phyloP scores from a whole-genome alignment of 2,888 invertebrate genomes.

The Pandemis cinnamomeana region DNA sequence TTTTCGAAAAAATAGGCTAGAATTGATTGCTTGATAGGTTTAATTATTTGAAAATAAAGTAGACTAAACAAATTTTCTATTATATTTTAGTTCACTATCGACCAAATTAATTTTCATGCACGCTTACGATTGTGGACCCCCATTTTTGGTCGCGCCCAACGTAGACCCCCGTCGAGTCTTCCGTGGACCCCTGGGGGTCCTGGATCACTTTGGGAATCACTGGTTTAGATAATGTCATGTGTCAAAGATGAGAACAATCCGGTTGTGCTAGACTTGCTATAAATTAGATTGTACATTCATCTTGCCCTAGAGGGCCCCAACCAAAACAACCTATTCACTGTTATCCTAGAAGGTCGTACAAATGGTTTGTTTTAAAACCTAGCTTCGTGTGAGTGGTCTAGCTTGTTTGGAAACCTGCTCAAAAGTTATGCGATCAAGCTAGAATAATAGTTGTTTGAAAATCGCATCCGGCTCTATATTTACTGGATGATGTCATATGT shows the following conservation, averaged over 20 bases:
- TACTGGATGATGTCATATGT: conserved; percentile 41
- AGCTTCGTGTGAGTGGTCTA: conserved; percentile 45
- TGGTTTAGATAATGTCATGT: background rate
- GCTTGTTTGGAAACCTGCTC: conserved; percentile 46
- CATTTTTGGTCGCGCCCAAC: too few species aligned
- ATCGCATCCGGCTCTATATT: conserved; percentile 46
- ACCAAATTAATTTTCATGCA: too few species aligned
- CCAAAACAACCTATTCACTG: conserved; percentile 49
- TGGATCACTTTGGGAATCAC: too few species aligned
- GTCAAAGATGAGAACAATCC: background rate
- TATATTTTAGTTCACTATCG: too few species aligned
- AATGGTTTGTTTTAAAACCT: conserved; percentile 55
- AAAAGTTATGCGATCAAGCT: conserved; percentile 47
- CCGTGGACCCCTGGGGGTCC: too few species aligned
- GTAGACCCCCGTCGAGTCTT: too few species aligned
- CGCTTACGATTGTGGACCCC: too few species aligned
- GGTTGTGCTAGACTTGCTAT: background rate
- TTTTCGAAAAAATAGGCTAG: too few species aligned
- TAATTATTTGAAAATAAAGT: too few species aligned
- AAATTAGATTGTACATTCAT: conserved; percentile 23
- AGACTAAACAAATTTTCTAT: too few species aligned
- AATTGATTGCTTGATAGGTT: too few species aligned
- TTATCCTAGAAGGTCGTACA: conserved; percentile 47
- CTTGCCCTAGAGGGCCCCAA: conserved; percentile 36
- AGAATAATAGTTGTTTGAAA: conserved; percentile 52